These are phyloP conservation scores for Aspiorhynchus laticeps DNA, from an alignment of 2,113 vertebrate genomes.

Conservation along the genomic window DNA sequence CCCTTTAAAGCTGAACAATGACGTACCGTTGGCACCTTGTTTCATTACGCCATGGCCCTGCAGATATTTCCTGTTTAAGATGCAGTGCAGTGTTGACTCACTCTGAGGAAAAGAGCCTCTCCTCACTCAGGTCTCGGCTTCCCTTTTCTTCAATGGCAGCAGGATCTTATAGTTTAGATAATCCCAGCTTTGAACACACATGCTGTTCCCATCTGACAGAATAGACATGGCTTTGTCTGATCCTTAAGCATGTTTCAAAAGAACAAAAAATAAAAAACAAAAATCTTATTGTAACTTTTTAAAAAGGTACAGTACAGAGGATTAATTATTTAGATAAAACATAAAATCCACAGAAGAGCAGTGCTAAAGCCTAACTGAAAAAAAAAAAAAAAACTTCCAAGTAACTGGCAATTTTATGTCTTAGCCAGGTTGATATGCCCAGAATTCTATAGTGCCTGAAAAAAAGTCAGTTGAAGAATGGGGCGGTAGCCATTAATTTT, in stretches of 20 bases:
- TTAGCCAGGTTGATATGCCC: not conserved
- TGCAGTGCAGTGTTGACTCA: constrained; percentile 29
- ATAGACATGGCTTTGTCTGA: constrained; percentile 8
- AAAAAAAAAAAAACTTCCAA: not conserved
- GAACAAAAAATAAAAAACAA: not conserved
- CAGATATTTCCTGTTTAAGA: constrained; percentile 49
- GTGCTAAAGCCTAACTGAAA: not conserved
- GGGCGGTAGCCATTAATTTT: not conserved
- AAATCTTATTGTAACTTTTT: not conserved
- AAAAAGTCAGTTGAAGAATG: not conserved
- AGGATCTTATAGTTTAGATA: constrained; percentile 20
- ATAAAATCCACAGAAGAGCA: not conserved
- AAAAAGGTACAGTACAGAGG: not conserved
- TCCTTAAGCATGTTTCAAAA: not conserved
- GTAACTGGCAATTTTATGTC: not conserved
- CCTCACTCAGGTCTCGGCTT: constrained; percentile 13
- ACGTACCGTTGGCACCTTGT: constrained; percentile 37
- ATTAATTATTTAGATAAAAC: not conserved
- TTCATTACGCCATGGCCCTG: constrained; percentile 35
- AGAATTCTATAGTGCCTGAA: not conserved
- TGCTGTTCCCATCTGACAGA: not conserved
- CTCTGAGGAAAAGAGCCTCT: constrained; percentile 40
- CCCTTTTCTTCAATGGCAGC: constrained; percentile 12
- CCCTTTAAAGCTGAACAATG: constrained; percentile 49
- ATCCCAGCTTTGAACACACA: constrained; percentile 15